Base-by-base conservation (phyloP, 2,113 vertebrate species). In the Panthera tigris region DNA sequence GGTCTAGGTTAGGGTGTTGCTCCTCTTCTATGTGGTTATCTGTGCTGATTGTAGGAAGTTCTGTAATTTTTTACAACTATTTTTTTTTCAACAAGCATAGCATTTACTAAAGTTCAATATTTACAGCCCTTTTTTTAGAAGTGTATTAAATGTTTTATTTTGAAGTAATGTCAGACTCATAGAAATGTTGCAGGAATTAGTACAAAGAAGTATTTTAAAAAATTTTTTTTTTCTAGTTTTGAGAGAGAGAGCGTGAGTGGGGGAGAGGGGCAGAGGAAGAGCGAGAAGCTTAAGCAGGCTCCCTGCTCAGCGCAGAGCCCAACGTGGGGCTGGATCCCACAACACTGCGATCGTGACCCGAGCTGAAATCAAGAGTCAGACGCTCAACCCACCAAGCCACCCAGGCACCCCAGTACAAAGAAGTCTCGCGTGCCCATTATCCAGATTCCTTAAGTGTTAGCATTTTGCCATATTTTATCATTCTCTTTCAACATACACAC, bases 81-180 rank as follows among this genome's bases (percentile, higher is more conserved):
- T 66, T 85, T 50, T 45, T 86, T 48, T 86, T 36, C 41, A 89
- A 31, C 21, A 89, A 55, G 36, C 15, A 71, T 92, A 39, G 69
- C 21, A 83, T 63, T 82, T 87, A 76, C 14, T 94, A 82, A 88
- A 94, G 14, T 79, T 94, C 21, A 94, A 80, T 89, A 79, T 89
- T 92, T 88, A 74, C 2, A 36, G 39, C 63, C 19, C 65, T 76
- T 92, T 79, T 79, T 27, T 16, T 93, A 21, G 80, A 65, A 63
- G 63, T 57, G 69, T 84, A 95, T 95, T 45, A 92, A 71, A 36
- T 52, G 9, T 80, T 95, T 97, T 94, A 63, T 68, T 94, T 55
- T 88, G 73, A 79, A 92, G n/a, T 82, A 63, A 90, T 90, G n/a
- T 76, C 21, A 57, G 66, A 73, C 16, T 61, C 69, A 90, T 6